Conservation (phyloP, 2,888 invertebrate species). For the Polylopha cassiicola region DNA sequence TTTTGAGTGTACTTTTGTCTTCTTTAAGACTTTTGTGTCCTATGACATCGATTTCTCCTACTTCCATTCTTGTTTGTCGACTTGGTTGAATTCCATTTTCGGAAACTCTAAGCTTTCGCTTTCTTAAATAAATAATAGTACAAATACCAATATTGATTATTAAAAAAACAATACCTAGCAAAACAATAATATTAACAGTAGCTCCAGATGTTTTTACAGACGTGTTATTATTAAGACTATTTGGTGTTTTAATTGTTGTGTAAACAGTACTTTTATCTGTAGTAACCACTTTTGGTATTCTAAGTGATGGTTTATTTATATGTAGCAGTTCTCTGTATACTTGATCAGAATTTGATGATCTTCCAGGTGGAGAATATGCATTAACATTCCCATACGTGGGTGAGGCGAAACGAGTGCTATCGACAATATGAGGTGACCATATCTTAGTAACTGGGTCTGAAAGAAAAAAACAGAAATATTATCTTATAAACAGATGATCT, state of each 20-base stretch:
- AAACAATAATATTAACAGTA: conserved; percentile 79
- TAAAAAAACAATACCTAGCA: conserved; percentile 83
- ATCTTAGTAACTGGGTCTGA: conserved; percentile 52
- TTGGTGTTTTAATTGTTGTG: conserved; percentile 46
- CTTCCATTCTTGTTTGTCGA: conserved; percentile 69
- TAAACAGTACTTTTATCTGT: conserved; percentile 43
- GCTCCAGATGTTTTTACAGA: conserved; percentile 77
- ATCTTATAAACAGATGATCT: neutral
- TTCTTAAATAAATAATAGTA: conserved; percentile 81
- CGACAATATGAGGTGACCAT: conserved; percentile 45
- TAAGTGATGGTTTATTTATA: conserved; percentile 55
- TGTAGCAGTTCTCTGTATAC: conserved; percentile 61
- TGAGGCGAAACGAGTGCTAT: conserved; percentile 39
- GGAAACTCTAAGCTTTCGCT: conserved; percentile 73
- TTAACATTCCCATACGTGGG: conserved; percentile 51
- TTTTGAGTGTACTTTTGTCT: conserved; percentile 61
- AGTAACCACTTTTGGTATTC: conserved; percentile 51
- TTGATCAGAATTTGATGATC: conserved; percentile 44
- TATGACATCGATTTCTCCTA: conserved; percentile 67
- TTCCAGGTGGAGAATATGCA: conserved; percentile 43
- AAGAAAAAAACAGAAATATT: conserved; percentile 20
- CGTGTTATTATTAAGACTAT: conserved; percentile 31
- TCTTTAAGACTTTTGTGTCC: conserved; percentile 67
- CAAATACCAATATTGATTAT: conserved; percentile 84
- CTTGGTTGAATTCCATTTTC: conserved; percentile 65